phyloP scores from a whole-genome alignment of 2,888 invertebrate species.

The Poecilus cupreus region DNA sequence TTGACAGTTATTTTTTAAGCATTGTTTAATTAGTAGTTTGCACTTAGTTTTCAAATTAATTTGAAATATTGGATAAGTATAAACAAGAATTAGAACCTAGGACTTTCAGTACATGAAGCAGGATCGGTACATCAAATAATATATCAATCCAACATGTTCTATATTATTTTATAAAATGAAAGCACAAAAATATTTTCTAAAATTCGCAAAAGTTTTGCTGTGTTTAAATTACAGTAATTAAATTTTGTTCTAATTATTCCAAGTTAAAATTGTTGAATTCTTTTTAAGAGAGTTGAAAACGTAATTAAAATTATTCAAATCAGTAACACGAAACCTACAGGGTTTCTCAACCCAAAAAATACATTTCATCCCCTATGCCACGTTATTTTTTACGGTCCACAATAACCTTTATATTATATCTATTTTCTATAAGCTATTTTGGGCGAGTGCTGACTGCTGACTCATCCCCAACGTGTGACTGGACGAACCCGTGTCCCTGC shows the following conservation, averaged over 20 bases:
- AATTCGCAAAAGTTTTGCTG: background rate
- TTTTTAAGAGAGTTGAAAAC: conserved; percentile 17
- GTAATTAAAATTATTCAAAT: conserved; percentile 42
- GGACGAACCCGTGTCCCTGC: conserved; percentile 20
- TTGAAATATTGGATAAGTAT: too few species aligned
- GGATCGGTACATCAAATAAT: too few species aligned
- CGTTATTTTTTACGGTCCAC: conserved; percentile 10
- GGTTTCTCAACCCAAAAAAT: conserved; percentile 1
- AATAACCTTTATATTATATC: conserved; percentile 44
- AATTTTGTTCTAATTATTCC: conserved; percentile 31
- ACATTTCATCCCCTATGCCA: conserved; percentile 12
- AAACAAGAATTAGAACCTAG: too few species aligned
- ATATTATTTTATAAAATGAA: too few species aligned
- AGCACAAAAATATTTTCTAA: background rate
- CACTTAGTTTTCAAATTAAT: too few species aligned
- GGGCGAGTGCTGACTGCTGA: conserved; percentile 48
- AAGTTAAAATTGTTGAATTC: conserved; percentile 9
- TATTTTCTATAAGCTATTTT: conserved; percentile 52
- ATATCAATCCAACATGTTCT: too few species aligned
- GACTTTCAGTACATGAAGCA: too few species aligned
- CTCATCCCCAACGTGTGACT: conserved; percentile 44
- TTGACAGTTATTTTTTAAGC: too few species aligned
- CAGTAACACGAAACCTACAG: background rate
- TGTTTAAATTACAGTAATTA: conserved; percentile 31
- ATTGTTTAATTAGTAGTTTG: too few species aligned